phyloP scores from a whole-genome alignment of 2,113 vertebrate species.

The Rissa tridactyla region DNA sequence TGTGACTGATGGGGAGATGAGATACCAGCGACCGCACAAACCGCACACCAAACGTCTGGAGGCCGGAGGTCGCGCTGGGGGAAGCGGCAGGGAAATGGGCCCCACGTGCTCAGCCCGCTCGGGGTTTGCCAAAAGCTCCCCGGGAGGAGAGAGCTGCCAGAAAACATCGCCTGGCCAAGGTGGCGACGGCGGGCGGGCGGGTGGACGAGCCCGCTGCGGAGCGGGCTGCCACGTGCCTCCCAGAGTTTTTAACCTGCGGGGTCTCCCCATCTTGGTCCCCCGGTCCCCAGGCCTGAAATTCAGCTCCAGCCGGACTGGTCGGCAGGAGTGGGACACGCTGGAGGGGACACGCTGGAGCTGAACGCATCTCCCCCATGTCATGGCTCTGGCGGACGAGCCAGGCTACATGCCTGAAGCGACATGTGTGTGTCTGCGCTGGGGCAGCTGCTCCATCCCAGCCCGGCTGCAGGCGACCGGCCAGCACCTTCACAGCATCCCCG shows the following conservation, averaged over 20 bases:
- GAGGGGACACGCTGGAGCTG: background rate
- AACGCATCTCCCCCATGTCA: fast-evolving
- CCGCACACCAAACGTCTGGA: conserved; percentile 41
- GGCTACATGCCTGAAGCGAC: fast-evolving
- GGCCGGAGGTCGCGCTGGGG: background rate
- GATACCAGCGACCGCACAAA: conserved; percentile 37
- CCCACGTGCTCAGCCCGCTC: background rate
- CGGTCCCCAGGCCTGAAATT: background rate
- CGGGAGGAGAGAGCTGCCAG: fast-evolving
- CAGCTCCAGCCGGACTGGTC: background rate
- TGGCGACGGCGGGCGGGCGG: fast-evolving
- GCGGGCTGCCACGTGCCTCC: fast-evolving
- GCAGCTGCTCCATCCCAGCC: background rate
- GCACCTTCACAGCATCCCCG: background rate
- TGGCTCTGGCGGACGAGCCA: fast-evolving
- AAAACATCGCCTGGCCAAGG: background rate
- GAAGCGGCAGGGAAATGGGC: background rate
- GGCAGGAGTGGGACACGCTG: background rate
- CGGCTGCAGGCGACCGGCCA: fast-evolving
- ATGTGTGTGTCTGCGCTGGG: background rate
- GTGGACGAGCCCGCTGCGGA: fast-evolving
- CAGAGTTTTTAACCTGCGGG: fast-evolving
- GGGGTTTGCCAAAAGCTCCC: background rate
- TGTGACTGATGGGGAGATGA: conserved; percentile 36
- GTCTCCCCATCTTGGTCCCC: fast-evolving